Evolutionary conservation across 2,797 vertebrate genomes (phyloP), one percentile per base, ranked within the genome.

Genomic region (Eremophila alpestris): DNA sequence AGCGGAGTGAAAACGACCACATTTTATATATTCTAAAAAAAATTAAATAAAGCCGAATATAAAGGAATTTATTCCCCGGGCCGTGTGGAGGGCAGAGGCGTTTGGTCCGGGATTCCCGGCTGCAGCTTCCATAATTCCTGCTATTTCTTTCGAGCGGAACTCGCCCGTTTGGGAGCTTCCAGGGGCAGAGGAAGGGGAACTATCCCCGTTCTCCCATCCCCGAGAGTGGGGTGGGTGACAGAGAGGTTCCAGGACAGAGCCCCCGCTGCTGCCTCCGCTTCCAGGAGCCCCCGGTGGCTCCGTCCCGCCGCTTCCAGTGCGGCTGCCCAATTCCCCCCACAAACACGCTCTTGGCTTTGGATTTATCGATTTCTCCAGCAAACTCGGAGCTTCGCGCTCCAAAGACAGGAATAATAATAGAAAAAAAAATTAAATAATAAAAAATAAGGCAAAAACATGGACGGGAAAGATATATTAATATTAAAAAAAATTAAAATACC

Each of bases 401-500:
- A 52, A 83, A 36, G 11, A 32, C 13, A 9, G 7, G 13, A 34
- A 65, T 29, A 71, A 65, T 54, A 36, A 48, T 7, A 59, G 14
- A 1, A 56, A 58, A 58, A 60, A 52, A 89, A 64, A 6, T 8
- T 30, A 46, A 52, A 64, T 7, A n/a, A 56, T n/a, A 5, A 10
- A 16, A 76, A 55, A 16, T 3, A 54, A n/a, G 8, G 12, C 2
- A 41, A 65, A 78, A 65, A 24, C 3, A 13, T 23, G 30, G 27
- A 27, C 9, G 21, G 5, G 11, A 46, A 34, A 56, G 0, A 51
- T 4, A 22, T 3, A 51, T 24, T 30, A 19, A 43, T 38, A 30
- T 48, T 17, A 43, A 1, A 10, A 70, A 43, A 1, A 10, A 62
- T 11, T 16, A 30, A 1, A 32, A 74, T 51, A 32, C 6, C 0